Base-by-base conservation (phyloP, 2,797 vertebrate genomes). In the Ptychadena robeensis region DNA sequence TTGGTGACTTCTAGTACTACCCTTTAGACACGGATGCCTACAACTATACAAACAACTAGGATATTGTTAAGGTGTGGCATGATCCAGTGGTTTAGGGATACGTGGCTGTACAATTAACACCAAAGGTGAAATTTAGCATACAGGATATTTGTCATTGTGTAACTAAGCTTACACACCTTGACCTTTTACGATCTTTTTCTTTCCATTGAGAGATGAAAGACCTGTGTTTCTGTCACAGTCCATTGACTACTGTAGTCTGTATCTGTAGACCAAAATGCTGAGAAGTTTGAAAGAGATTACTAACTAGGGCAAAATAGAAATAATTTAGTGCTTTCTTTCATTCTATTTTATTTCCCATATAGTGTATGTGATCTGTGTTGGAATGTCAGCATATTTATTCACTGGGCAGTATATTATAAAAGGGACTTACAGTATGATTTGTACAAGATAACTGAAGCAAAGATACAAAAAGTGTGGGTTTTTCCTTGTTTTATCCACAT, bases 91-190 rank as follows among this genome's bases (percentile, higher is more conserved):
- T 34, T 66, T 57, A 32, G 75, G 61, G 11, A 66, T 10, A 84
- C 31, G 35, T 73, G 34, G 32, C 71, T 82, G 22, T 57, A 31
- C 7, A 67, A n/a, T 79, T 78, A 10, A 72, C 7, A 40, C 25
- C 22, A 40, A 61, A 12, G 48, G 53, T 57, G 27, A 61, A 18
- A 32, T 34, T 3, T n/a, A 61, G 35, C 18, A 68, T 32, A 61
- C 81, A 57, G 57, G 66, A 83, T 72, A 66, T 83, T 48, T 78
- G 57, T 83, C 68, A 78, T 30, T 78, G 67, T 78, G 67, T 70
- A 65, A 68, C 38, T 30, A 77, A 37, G 81, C 67, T 14, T 77
- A 64, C 44, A 34, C 64, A 44, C 38, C 4, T 34, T 66, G 28
- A 37, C 34, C 67, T 53, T 70, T 70, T 25, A 61, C 12, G 30